Evolutionary conservation across 1,140 invertebrate species (phyloP), one percentile per base, ranked within the genome.

Genomic region (Drosophila equinoxialis): DNA sequence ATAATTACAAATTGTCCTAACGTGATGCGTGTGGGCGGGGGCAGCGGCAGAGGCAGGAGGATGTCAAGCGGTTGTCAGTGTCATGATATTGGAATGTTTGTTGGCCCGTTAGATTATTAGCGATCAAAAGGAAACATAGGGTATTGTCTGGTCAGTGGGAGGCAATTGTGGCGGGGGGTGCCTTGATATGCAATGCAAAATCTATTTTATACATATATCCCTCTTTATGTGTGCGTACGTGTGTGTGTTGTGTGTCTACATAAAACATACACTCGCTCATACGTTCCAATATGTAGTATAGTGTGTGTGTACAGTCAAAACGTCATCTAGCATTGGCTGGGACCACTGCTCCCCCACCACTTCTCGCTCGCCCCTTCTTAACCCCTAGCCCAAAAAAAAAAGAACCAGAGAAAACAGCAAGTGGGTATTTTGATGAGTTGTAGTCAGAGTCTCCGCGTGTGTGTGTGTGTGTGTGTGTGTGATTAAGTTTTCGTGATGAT

Each of bases 21-120:
- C 10, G 17, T 23, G 33, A 39, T 39, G 37, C 37, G 55, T 57
- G 71, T 68, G 51, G 67, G 67, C n/a, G 64, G 57, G 57, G 58
- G 59, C 30, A 64, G 82, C 65, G 74, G 48, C 68, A 70, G 67
- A 78, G 45, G 48, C 17, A 62, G 17, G 63, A 26, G 37, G 63
- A 26, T 68, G 7, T 17, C 13, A 54, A 54, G 37, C 62, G 64
- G 65, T 51, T 65, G 58, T 69, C 65, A 67, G 63, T 85, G 84
- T 83, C 70, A 83, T 83, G 77, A 89, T 74, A 87, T 65, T 89
- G 84, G 79, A 89, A 87, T 89, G 79, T 77, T 77, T 86, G 72
- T 77, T 86, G 72, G 55, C 67, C 74, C 74, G 74, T 67, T 67
- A 75, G 62, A 8, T 71, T 80, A 58, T 58, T 54, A 66, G 39